Evolutionary conservation across 2,113 vertebrate species (phyloP).

Genomic region (Jacana jacana): DNA sequence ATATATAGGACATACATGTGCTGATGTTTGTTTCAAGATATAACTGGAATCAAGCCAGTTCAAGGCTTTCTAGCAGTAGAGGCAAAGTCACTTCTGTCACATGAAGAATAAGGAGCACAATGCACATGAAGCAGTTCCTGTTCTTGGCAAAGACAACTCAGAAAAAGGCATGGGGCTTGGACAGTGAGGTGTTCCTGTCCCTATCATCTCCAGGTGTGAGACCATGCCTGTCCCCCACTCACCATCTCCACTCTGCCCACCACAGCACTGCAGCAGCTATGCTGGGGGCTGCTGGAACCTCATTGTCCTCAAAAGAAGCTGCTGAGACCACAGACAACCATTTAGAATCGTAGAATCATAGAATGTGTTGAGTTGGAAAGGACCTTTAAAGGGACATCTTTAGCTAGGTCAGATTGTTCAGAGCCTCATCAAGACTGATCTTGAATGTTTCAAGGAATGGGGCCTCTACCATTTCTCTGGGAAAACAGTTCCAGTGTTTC

Average conservation of each 20-base stretch:
- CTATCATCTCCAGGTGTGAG: background rate
- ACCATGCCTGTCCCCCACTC: fast-evolving
- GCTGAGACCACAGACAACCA: background rate
- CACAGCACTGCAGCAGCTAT: background rate
- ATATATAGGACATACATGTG: background rate
- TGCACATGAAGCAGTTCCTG: background rate
- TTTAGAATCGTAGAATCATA: background rate
- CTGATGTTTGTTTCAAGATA: background rate
- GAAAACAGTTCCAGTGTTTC: no score
- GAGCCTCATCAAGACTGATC: no score
- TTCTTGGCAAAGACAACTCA: background rate
- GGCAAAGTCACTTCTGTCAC: background rate
- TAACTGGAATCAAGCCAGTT: background rate
- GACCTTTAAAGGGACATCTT: no score
- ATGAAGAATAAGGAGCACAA: fast-evolving
- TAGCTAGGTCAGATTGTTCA: no score
- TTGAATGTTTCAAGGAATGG: no score
- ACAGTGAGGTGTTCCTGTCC: background rate
- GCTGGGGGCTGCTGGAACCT: background rate
- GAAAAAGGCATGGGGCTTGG: background rate
- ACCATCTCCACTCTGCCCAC: background rate
- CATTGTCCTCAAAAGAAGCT: background rate
- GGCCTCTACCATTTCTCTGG: no score
- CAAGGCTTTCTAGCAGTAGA: background rate
- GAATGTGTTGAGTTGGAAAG: no score